A percentile compares a stretch with the other conserved stretches of the same genome.
phyloP scores from a whole-genome alignment of 2,888 invertebrate species.

The Drosophila testacea region DNA sequence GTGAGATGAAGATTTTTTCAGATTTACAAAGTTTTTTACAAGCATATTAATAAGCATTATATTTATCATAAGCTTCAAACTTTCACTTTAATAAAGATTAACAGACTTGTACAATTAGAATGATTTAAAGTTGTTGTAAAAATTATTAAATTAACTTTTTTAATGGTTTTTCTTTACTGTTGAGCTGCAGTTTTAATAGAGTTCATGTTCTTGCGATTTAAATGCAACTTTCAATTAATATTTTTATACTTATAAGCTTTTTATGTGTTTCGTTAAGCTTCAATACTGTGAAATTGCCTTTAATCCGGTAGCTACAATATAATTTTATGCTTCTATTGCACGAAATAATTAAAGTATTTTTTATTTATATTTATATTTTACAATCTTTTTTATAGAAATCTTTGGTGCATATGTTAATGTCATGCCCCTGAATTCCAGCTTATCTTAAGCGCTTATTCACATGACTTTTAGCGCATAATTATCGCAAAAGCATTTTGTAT shows the following conservation, averaged over 20 bases:
- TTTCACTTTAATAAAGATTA: no score
- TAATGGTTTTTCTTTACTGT: neutral
- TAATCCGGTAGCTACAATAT: neutral
- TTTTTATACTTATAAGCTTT: neutral
- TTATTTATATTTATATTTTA: neutral
- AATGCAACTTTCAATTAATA: neutral
- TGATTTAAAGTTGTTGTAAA: neutral
- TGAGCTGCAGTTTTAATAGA: neutral
- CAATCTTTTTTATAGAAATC: neutral
- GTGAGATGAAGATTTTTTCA: neutral
- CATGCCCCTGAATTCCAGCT: slow-evolving; percentile 35
- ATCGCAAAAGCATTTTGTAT: slow-evolving; percentile 61
- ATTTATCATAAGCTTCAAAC: no score
- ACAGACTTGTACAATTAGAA: neutral
- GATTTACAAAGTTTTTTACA: neutral
- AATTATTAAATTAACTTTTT: neutral
- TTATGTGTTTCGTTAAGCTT: neutral
- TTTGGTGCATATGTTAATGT: slow-evolving; percentile 5
- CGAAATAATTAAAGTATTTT: neutral
- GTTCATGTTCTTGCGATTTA: neutral
- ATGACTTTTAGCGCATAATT: slow-evolving; percentile 66
- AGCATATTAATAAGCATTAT: no score
- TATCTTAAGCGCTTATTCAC: slow-evolving; percentile 63
- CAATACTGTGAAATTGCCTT: neutral
- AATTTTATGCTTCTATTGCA: neutral